Percentiles rank a stretch among this genome's conserved stretches.
Evolutionary conservation across 2,888 invertebrate species (phyloP).

Genomic region (Parnassius apollo): DNA sequence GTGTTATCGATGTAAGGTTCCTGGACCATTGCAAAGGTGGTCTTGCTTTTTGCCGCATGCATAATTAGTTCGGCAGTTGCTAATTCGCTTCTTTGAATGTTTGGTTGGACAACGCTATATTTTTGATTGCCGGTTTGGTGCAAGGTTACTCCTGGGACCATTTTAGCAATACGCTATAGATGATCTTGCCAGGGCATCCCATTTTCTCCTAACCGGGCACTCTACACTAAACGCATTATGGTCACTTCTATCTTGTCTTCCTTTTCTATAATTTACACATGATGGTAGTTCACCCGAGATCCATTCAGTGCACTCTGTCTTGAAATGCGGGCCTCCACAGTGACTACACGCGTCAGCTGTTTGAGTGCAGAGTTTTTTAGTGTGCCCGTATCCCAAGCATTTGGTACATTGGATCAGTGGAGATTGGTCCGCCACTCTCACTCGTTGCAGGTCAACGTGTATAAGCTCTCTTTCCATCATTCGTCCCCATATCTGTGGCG

Average conservation of each 20-base stretch:
- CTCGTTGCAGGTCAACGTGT: conserved; percentile 3
- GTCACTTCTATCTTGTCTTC: background rate
- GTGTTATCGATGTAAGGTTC: background rate
- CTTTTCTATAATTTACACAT: background rate
- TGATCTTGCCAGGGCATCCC: no score
- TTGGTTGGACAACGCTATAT: background rate
- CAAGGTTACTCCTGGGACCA: no score
- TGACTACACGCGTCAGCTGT: background rate
- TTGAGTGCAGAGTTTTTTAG: background rate
- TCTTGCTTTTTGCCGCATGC: no score
- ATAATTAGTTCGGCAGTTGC: no score
- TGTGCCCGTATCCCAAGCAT: background rate
- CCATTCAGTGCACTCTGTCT: background rate
- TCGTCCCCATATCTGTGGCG: no score
- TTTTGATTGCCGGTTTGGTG: no score
- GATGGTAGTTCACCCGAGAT: background rate
- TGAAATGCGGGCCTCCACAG: conserved; percentile 1
- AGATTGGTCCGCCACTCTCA: background rate
- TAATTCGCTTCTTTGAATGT: no score
- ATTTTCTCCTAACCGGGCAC: no score
- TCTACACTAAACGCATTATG: no score
- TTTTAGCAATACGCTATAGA: no score
- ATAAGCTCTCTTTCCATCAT: background rate
- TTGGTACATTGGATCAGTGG: no score
- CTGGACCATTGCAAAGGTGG: background rate